A percentile compares a stretch with the other conserved stretches of the same genome.
phyloP scores from a whole-genome alignment of 2,797 vertebrate genomes.

The Odontamblyopus lacepedii region DNA sequence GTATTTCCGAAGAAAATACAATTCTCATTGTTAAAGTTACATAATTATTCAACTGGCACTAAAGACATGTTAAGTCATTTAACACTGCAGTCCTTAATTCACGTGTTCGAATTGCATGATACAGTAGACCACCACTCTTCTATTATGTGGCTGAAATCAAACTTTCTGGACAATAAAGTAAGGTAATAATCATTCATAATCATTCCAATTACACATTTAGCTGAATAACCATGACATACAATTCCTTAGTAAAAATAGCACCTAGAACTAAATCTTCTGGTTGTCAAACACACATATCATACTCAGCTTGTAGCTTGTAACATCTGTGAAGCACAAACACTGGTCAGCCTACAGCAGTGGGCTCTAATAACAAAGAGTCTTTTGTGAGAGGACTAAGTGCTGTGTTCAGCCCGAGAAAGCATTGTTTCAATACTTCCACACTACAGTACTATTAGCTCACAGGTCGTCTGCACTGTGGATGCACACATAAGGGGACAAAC shows the following conservation, averaged over 20 bases:
- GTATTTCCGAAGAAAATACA: too few relatives aligned
- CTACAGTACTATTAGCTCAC: constrained; percentile 59
- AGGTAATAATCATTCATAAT: background rate
- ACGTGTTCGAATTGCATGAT: too few relatives aligned
- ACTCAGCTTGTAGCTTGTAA: constrained; percentile 37
- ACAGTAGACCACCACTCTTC: too few relatives aligned
- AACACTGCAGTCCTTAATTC: background rate
- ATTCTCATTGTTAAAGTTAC: too few relatives aligned
- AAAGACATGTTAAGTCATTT: too few relatives aligned
- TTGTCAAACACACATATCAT: constrained; percentile 13
- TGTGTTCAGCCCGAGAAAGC: constrained; percentile 55
- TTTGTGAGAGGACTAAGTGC: constrained; percentile 63
- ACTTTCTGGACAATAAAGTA: background rate
- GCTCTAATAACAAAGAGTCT: constrained; percentile 68
- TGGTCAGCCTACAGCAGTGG: constrained; percentile 54
- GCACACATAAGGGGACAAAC: background rate
- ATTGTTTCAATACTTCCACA: constrained; percentile 71
- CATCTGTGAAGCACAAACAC: constrained; percentile 56
- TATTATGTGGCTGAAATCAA: background rate
- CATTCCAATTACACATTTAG: background rate
- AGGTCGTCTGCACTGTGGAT: constrained; percentile 43
- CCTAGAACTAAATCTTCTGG: background rate
- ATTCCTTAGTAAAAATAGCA: background rate
- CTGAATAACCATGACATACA: background rate
- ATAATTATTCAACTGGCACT: too few relatives aligned